Evolutionary conservation across 2,113 vertebrate genomes (phyloP).

Genomic region (Ptychochromis oligacanthus): DNA sequence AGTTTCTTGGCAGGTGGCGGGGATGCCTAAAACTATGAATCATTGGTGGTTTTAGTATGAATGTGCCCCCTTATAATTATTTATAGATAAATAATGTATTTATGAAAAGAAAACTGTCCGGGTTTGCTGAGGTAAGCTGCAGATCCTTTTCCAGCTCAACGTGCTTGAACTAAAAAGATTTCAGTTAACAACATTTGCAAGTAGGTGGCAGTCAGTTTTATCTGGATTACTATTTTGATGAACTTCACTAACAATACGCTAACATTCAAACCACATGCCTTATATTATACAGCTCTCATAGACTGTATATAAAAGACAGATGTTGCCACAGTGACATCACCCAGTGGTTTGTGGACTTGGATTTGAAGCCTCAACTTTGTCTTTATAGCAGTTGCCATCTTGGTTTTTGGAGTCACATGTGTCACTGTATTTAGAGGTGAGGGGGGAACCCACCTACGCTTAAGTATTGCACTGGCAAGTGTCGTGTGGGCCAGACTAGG

Average conservation of each 20-base stretch:
- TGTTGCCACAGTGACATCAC: not conserved
- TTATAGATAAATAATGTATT: not conserved
- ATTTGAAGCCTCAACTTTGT: not conserved
- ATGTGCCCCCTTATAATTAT: not conserved
- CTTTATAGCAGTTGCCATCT: not conserved
- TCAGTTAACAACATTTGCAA: no score
- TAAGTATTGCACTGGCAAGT: not conserved
- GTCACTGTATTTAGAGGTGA: not conserved
- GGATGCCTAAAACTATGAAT: not conserved
- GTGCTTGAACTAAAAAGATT: no score
- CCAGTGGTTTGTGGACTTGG: not conserved
- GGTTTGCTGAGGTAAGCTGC: no score
- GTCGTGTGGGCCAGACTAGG: not conserved
- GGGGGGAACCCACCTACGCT: not conserved
- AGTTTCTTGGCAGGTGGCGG: not conserved
- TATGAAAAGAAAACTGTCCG: not conserved
- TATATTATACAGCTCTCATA: not conserved
- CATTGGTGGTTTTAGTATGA: not conserved
- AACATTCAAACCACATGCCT: no score
- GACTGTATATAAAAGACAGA: not conserved
- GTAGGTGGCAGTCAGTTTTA: no score
- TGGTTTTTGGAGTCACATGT: not conserved
- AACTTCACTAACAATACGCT: no score
- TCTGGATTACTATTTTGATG: no score
- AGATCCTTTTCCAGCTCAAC: no score